Percentiles rank a stretch among this genome's conserved stretches.
Evolutionary conservation across 2,888 invertebrate genomes (phyloP).

Genomic region (Uloborus plumipes): DNA sequence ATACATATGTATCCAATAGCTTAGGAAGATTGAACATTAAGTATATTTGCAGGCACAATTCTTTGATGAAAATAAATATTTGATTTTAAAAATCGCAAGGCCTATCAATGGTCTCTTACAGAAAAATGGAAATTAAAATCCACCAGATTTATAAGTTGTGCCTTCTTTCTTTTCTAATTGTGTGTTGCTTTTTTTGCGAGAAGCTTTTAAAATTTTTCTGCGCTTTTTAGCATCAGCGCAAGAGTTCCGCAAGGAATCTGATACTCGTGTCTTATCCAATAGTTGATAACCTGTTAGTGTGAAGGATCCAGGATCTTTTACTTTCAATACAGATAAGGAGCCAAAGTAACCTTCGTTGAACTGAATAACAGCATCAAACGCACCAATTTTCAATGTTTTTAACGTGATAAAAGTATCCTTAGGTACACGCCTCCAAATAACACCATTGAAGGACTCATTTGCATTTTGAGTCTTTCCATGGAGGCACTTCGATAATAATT

Average conservation of each 20-base stretch:
- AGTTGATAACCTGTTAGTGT: background rate
- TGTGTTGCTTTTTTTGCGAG: background rate
- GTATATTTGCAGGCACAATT: no score
- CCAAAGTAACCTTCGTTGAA: background rate
- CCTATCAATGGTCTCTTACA: background rate
- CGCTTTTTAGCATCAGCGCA: background rate
- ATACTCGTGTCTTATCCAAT: background rate
- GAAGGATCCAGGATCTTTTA: background rate
- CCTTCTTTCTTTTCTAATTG: background rate
- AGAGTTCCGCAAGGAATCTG: background rate
- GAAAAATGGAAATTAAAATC: background rate
- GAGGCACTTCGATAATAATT: background rate
- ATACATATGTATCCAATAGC: no score
- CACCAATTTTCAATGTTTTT: background rate
- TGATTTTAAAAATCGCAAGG: background rate
- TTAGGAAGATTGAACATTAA: no score
- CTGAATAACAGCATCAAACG: background rate
- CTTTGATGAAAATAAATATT: no score
- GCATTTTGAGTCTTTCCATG: slow-evolving; percentile 6
- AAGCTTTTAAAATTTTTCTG: slow-evolving; percentile 1
- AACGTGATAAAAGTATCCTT: no score
- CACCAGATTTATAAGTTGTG: background rate
- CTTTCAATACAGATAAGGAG: background rate
- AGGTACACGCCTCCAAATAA: background rate
- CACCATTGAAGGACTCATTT: background rate